Evolutionary conservation across 2,888 invertebrate genomes (phyloP).

Genomic region (Idaea biselata): DNA sequence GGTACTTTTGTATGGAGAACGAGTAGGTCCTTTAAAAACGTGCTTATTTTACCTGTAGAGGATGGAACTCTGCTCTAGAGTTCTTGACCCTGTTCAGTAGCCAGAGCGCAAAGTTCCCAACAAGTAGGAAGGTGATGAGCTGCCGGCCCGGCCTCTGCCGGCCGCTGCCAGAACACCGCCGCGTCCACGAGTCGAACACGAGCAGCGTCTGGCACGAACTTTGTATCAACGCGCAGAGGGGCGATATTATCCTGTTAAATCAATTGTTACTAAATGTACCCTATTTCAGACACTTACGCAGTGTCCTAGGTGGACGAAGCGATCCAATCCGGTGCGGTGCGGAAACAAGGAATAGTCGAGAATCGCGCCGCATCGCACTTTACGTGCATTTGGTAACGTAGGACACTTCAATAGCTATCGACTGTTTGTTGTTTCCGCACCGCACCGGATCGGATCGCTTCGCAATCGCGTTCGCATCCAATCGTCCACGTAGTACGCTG

Average conservation of each 20-base stretch:
- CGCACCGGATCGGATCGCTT: too few species aligned
- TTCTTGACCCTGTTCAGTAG: constrained; percentile 85
- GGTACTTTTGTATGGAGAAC: too few species aligned
- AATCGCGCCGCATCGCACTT: too few species aligned
- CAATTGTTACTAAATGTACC: not conserved
- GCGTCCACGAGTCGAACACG: constrained; percentile 80
- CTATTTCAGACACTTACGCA: too few species aligned
- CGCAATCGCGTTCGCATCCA: too few species aligned
- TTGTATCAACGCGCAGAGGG: constrained; percentile 80
- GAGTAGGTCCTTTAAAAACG: not conserved
- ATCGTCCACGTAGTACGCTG: too few species aligned
- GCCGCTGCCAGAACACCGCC: constrained; percentile 73
- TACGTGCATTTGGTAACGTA: too few species aligned
- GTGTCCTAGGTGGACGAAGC: too few species aligned
- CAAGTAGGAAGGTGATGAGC: constrained; percentile 84
- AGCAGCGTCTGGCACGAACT: constrained; percentile 83
- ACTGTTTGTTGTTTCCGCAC: too few species aligned
- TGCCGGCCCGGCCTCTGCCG: constrained; percentile 82
- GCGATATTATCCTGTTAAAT: constrained; percentile 63
- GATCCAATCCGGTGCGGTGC: too few species aligned
- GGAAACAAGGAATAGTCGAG: too few species aligned
- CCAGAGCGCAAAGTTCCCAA: constrained; percentile 84
- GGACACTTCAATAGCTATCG: too few species aligned
- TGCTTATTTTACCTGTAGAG: constrained; percentile 73
- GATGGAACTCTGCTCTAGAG: constrained; percentile 84